phyloP scores from a whole-genome alignment of 2,888 invertebrate genomes.

The Temnothorax rugatulus region DNA sequence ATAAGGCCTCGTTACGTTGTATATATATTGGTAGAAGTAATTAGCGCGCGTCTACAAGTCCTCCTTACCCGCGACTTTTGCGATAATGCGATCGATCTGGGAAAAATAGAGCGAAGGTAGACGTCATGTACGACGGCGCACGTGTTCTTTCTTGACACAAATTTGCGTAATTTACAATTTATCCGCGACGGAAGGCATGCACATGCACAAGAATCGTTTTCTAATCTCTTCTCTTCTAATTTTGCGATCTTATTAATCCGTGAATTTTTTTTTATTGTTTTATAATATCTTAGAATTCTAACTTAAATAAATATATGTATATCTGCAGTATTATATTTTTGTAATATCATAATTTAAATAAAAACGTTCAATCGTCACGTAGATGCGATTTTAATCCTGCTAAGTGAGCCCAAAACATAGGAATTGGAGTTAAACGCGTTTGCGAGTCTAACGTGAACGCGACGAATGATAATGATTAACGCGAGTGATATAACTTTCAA shows the following conservation, averaged over 20 bases:
- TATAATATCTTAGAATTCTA: neutral
- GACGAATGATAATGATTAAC: constrained; percentile 12
- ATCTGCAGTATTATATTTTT: neutral
- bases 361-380: neutral
- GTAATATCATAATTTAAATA: constrained; percentile 1
- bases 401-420: neutral
- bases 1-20: constrained; percentile 25
- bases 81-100: constrained; percentile 26
- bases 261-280: neutral
- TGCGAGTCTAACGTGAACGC: neutral
- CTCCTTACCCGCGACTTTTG: constrained; percentile 6
- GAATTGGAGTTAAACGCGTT: neutral
- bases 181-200: too few species aligned
- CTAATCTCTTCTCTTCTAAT: neutral
- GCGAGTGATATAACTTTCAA: constrained; percentile 13
- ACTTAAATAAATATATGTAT: neutral
- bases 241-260: neutral
- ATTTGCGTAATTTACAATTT: constrained; percentile 2
- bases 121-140: neutral
- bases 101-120: constrained; percentile 7
- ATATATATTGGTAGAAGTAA: constrained; percentile 12
- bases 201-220: neutral
- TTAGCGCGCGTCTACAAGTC: constrained; percentile 8
- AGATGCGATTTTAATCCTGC: neutral
- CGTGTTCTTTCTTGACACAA: neutral